Percentiles rank a stretch among this genome's conserved stretches.
phyloP scores from a whole-genome alignment of 1,140 invertebrate species.

The Chymomyza costata region DNA sequence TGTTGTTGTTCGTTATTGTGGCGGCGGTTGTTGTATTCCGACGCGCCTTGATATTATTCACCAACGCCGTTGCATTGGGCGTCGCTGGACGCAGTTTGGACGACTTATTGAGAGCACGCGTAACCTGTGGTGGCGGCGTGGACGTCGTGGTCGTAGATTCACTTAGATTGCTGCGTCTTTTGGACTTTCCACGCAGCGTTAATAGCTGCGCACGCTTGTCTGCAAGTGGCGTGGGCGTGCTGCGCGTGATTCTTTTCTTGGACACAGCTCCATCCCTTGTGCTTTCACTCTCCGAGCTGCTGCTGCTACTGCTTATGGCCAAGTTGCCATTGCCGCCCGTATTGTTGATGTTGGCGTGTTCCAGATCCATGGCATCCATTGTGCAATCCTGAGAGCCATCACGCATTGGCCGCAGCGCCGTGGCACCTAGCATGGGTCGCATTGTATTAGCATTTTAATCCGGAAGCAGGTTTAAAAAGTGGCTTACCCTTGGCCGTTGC shows the following conservation, averaged over 20 bases:
- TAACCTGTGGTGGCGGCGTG: conserved; percentile 42
- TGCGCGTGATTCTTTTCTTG: conserved; percentile 40
- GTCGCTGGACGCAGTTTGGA: conserved; percentile 51
- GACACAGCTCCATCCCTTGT: conserved; percentile 29
- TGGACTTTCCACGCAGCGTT: conserved; percentile 42
- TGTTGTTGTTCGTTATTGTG: conserved; percentile 37
- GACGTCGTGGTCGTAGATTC: conserved; percentile 54
- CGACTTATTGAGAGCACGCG: conserved; percentile 23
- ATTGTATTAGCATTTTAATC: not conserved
- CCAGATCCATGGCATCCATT: conserved; percentile 56
- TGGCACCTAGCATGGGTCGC: not conserved
- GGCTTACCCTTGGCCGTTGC: conserved; percentile 15
- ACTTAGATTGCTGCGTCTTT: conserved; percentile 55
- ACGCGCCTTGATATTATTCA: conserved; percentile 54
- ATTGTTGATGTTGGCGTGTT: conserved; percentile 39
- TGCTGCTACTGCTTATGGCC: conserved; percentile 48
- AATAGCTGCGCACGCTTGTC: conserved; percentile 21
- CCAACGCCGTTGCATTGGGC: conserved; percentile 50
- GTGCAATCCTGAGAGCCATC: conserved; percentile 44
- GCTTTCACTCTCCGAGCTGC: conserved; percentile 46
- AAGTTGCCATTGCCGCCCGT: conserved; percentile 50
- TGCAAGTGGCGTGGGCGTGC: conserved; percentile 49
- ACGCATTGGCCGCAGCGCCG: conserved; percentile 8
- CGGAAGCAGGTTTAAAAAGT: no score
- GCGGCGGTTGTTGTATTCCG: conserved; percentile 40